Base-by-base conservation (phyloP, 2,888 invertebrate genomes). In the Drosophila infuscata region DNA sequence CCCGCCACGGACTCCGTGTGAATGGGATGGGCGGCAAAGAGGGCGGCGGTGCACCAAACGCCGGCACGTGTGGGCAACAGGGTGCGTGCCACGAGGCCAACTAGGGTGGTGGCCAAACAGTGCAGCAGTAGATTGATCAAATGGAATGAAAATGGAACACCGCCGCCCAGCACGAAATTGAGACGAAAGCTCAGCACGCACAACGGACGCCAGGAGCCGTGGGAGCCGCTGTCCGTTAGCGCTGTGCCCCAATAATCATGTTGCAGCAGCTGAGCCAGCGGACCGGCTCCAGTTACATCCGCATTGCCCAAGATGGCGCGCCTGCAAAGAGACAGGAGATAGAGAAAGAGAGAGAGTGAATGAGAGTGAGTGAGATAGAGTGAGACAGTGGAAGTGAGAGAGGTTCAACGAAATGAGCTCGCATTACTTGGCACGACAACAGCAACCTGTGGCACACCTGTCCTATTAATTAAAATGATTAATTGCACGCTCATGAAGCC, bases 191-290 rank as follows among this genome's bases (percentile, higher is more conserved):
- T 96, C 79, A 97, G 96, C 79, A 97, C 97, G 93, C 97, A 97
- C 89, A 99, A 94, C 63, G 99, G 99, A 57, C 99, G 95, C 94
- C 98, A 99, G 69, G 98, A 99, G 91, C 99, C 99, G 94, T 99
- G 99, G 33, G 98, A 98, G 65, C 98, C 98, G 78, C 96, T 95
- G 94, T 98, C 98, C 82, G 95, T 95, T 87, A 99, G 94, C 69
- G 98, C 97, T 46, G 98, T 99, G 60, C 99, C 99, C 99, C 99
- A 99, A 94, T 98, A 99, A 94, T 99, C 99, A 94, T 99, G 96
- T 93, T 95, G 95, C 92, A 98, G 95, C 88, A 88, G 73, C 60
- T 78, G 66, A 29, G 67, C 29, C 72, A 95, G 85, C 98, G 94
- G 88, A 95, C 95, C 85, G 95, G 95, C 94, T 89, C 95, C 96